Evolutionary conservation across 2,888 invertebrate genomes (phyloP), one percentile per base, ranked within the genome.

Genomic region (Epistrophella euchroma): DNA sequence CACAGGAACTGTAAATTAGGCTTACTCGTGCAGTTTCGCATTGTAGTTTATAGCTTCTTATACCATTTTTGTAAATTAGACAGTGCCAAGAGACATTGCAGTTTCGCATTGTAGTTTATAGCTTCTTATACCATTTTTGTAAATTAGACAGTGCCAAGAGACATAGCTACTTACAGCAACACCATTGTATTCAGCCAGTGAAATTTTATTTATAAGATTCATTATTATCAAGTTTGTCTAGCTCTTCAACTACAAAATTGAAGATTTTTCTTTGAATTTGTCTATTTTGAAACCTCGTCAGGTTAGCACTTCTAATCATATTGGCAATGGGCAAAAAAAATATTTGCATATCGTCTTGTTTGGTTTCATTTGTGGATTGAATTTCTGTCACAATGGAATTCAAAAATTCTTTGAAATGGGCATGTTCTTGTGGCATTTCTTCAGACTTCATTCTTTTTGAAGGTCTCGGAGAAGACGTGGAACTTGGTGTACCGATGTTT

Each of bases 181-280:
- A 32, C 32, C 32, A 32, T 32, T 32, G 32, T 32, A 32, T 32
- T 32, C 32, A 32, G 32, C 32, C 32, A 32, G 32, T 7, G 9
- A 17, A 9, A 45, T 45, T 10, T 17, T 45, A 43, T 43, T 43
- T 43, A 43, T 32, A 7, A 43, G 15, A 62, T 15, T 50, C 22
- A 6, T 35, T 11, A n/a, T 15, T n/a, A n/a, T 50, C 50, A 13
- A 78, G 32, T 25, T 70, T 68, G 13, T 77, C 76, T 17, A 77
- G 11, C 43, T 77, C 76, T n/a, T 77, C 70, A 28, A 19, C 52
- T 19, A 70, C 50, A 70, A 79, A 28, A 66, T 73, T 79, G 7
- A 79, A 73, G 4, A 79, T 2, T 40, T 55, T 64, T 1, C 58
- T 55, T 35, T 79, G 79, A 11, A 79, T 19, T 32, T 66, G 66